phyloP scores from a whole-genome alignment of 2,113 vertebrate genomes.

The Phycodurus eques region DNA sequence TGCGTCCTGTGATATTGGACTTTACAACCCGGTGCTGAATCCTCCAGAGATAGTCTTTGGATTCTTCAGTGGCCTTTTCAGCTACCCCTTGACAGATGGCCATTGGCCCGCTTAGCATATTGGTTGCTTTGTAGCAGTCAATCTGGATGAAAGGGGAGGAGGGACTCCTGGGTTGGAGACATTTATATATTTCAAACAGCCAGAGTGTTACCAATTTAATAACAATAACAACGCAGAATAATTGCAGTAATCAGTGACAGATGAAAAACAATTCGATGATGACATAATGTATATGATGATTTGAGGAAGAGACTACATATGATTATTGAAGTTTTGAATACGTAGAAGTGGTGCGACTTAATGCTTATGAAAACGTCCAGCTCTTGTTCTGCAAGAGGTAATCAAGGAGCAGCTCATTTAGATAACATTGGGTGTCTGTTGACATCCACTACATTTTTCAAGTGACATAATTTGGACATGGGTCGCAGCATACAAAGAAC shows the following conservation, averaged over 20 bases:
- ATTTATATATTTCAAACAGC: conserved; percentile 37
- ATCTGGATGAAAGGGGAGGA: conserved; percentile 22
- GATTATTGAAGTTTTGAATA: not conserved
- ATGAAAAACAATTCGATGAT: conserved; percentile 33
- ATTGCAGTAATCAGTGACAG: conserved; percentile 28
- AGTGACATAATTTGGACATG: not conserved
- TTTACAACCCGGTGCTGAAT: conserved; percentile 28
- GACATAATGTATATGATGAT: conserved; percentile 16
- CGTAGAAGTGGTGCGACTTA: not conserved
- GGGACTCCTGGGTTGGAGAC: conserved; percentile 23
- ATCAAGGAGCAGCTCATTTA: not conserved
- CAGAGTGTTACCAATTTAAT: conserved; percentile 16
- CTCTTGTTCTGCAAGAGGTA: conserved; percentile 5
- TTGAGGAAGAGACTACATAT: conserved; percentile 8
- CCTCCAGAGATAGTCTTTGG: conserved; percentile 45
- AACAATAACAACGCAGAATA: conserved; percentile 23
- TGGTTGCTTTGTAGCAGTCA: conserved; percentile 42
- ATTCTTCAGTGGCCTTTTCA: conserved; percentile 52
- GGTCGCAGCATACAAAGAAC: not conserved
- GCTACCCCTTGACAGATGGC: conserved; percentile 60
- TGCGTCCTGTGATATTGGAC: conserved; percentile 33
- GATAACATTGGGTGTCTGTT: not conserved
- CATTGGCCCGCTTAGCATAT: conserved; percentile 24
- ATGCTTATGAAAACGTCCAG: not conserved
- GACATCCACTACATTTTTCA: not conserved